Base-by-base conservation (phyloP, 2,797 vertebrate genomes). In the Coreius guichenoti region DNA sequence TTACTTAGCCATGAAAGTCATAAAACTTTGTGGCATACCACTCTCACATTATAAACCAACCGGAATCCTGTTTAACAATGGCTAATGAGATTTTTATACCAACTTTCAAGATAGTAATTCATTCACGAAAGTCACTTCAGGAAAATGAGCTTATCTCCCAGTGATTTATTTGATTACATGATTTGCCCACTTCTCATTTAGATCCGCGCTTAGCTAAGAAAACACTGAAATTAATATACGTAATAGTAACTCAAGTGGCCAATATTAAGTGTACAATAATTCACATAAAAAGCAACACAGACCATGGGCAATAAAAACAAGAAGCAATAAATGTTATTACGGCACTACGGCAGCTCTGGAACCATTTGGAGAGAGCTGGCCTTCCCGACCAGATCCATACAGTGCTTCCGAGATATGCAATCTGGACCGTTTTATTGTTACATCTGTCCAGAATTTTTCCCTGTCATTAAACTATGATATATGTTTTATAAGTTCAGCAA, bases 401-500 rank as follows among this genome's bases (percentile, higher is more conserved):
- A 68, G 78, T 68, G 56, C 86, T 72, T 86, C 47, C 43, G 74
- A 80, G 47, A 77, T 83, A 87, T 6, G 9, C 82, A 89, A 88
- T 88, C 87, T 87, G 80, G 85, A 84, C 67, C 78, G 49, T 86
- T 91, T 87, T 89, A 86, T 89, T 91, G 78, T 84, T 85, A 92
- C 92, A 94, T 94, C 90, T 94, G 91, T 90, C 87, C 76, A 81
- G 88, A 51, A 91, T 90, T 91, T 91, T 67, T 56, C 82, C 81
- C 19, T 83, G 56, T 87, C 84, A 90, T 90, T 89, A 90, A 80
- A 92, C 86, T 87, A 78, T 86, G 80, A 90, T 89, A 90, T 89
- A 90, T 81, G 80, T 83, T 92, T 43, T 85, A 89, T 82, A 88
- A 56, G 86, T 90, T 92, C 91, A 90, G 88, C 82, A 88, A 86